Percentiles rank a stretch among this genome's conserved stretches.
phyloP scores from a whole-genome alignment of 2,113 vertebrate species.

The Progne subis region DNA sequence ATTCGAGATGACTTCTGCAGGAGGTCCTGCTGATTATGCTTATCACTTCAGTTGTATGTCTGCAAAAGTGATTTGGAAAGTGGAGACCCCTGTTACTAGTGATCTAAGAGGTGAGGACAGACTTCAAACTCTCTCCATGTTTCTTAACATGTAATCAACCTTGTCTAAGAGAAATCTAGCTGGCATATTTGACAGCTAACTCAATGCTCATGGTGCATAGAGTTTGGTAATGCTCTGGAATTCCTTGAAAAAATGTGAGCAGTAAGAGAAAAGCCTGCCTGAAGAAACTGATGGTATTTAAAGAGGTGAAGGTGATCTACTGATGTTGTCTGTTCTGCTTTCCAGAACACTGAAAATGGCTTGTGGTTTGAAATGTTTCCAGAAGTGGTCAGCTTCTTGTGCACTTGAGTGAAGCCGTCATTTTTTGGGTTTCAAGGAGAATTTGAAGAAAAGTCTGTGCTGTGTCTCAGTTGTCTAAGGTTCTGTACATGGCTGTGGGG shows the following conservation, averaged over 20 bases:
- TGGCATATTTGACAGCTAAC: neutral
- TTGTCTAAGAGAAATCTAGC: neutral
- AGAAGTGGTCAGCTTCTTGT: neutral
- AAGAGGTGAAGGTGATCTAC: neutral
- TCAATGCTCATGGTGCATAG: neutral
- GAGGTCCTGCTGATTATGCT: neutral
- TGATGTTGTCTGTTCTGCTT: neutral
- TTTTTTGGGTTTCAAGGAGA: neutral
- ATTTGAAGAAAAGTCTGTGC: neutral
- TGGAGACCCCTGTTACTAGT: neutral
- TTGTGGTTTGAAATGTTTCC: neutral
- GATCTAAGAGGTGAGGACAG: neutral
- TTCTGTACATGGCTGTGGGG: neutral
- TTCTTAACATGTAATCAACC: neutral
- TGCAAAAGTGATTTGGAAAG: neutral
- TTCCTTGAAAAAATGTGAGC: neutral
- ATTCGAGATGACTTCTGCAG: neutral
- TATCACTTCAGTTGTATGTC: neutral
- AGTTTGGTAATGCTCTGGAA: neutral
- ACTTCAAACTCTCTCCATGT: neutral
- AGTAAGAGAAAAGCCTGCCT: neutral
- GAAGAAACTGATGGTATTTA: neutral
- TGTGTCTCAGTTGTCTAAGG: neutral
- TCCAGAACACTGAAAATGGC: neutral
- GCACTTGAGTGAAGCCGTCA: neutral